These are phyloP conservation scores for Microtus montanus DNA, from an alignment of 2,113 vertebrate genomes.

Conservation along the genomic window DNA sequence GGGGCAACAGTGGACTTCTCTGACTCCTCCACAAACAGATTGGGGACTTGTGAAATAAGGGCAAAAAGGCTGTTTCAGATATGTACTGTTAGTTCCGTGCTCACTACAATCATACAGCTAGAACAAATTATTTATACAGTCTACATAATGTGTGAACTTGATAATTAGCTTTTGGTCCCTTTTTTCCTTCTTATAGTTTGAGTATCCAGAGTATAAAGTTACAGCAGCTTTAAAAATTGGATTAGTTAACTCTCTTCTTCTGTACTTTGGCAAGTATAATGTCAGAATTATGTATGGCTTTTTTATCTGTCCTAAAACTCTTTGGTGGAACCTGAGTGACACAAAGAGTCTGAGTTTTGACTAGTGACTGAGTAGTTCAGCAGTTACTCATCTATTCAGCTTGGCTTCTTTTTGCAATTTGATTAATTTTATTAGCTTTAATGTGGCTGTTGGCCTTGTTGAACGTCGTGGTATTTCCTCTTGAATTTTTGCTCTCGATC, in stretches of 20 bases:
- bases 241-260: not conserved
- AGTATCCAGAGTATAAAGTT: not conserved
- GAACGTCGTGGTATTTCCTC: not conserved
- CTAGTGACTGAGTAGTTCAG: not conserved
- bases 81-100: not conserved
- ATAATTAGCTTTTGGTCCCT: not conserved
- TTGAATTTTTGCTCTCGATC: not conserved
- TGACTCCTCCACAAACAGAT: not conserved
- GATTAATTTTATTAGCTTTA: not conserved
- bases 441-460: not conserved
- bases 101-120: not conserved
- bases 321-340: not conserved
- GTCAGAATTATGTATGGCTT: not conserved
- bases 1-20: not conserved
- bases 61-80: not conserved
- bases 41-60: not conserved
- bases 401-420: not conserved
- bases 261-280: not conserved
- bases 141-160: not conserved
- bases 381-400: rapidly evolving
- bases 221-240: not conserved
- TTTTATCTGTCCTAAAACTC: not conserved
- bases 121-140: not conserved
- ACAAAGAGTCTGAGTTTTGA: not conserved
- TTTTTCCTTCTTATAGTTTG: not conserved